These are phyloP conservation scores for Apeltes quadracus DNA, from an alignment of 2,113 vertebrate genomes.

Conservation along the genomic window DNA sequence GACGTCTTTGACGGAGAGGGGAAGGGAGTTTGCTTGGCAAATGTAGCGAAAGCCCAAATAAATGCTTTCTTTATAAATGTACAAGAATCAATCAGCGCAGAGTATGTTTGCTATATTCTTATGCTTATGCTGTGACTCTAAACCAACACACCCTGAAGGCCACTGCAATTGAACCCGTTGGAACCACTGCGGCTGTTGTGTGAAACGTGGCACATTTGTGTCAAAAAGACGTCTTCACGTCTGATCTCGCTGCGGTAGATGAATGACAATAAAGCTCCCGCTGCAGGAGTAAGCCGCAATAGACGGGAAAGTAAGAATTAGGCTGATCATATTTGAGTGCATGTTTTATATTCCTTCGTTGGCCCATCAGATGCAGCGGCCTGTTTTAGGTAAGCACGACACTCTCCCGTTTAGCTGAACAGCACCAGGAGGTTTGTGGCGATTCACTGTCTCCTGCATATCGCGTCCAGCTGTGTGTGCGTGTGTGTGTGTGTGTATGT, in stretches of 20 bases:
- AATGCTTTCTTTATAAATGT: neutral
- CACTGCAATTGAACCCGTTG: neutral
- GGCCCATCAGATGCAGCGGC: constrained; percentile 7
- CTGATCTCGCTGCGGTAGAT: neutral
- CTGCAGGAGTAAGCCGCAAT: constrained; percentile 8
- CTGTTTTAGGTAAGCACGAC: neutral
- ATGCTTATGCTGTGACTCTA: neutral
- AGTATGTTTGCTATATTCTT: neutral
- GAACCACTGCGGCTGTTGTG: neutral
- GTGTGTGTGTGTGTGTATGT: constrained; percentile 26
- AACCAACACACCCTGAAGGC: neutral
- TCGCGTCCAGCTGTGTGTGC: constrained; percentile 15
- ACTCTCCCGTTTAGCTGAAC: neutral
- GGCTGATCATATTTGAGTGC: neutral
- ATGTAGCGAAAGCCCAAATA: neutral
- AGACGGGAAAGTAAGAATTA: neutral
- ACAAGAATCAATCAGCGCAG: neutral
- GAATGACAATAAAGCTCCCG: neutral
- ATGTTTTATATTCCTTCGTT: neutral
- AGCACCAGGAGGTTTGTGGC: neutral
- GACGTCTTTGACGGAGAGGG: neutral
- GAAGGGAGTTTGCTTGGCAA: neutral
- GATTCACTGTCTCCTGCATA: neutral
- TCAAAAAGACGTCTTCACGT: neutral
- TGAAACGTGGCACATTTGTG: neutral